Base-by-base conservation (phyloP, 2,888 invertebrate genomes). In the Drosophila bunnanda region DNA sequence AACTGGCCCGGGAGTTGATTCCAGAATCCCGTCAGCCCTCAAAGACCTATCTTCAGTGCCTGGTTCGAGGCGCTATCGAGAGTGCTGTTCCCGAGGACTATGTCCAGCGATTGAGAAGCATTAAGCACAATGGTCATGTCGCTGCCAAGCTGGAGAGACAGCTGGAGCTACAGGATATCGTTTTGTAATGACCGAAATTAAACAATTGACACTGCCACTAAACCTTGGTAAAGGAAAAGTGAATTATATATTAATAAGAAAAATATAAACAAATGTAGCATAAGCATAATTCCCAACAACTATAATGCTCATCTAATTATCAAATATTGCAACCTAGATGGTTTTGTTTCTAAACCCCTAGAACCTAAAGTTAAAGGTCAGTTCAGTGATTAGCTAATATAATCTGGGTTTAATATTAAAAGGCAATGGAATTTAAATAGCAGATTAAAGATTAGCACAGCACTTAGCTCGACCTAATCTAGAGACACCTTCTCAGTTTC, bases 71-170 rank as follows among this genome's bases (percentile, higher is more conserved):
- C 13, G 91, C 92, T 53, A 79, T 88, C 4, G 91, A 92, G 75
- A 90, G 90, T 6, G 92, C 93, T 2, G 91, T 98, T 39, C 98
- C 98, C 0, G 89, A 92, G 8, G 93, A 94, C 43, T 99, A 98
- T 89, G 93, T 97, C 15, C 88, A 94, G 15, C 93, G 93, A 79
- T 92, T 98, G 69, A 93, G 94, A 88, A 92, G 91, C 28, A 93
- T 98, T 53, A 94, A 95, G 59, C 94, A 97, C 90, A 98, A 98
- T 91, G 96, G 95, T 79, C 94, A 94, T 92, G 92, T 91, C 53
- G 96, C 93, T 79, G 89, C 85, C 78, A 75, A 79, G 87, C 76
- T 93, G 85, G 90, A 93, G 88, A 48, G 76, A 9, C 74, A 86
- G 54, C 90, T 93, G 46, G 91, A 93, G 50, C 84, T 93, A 48